phyloP scores from a whole-genome alignment of 2,113 vertebrate species.

The Vombatus ursinus region DNA sequence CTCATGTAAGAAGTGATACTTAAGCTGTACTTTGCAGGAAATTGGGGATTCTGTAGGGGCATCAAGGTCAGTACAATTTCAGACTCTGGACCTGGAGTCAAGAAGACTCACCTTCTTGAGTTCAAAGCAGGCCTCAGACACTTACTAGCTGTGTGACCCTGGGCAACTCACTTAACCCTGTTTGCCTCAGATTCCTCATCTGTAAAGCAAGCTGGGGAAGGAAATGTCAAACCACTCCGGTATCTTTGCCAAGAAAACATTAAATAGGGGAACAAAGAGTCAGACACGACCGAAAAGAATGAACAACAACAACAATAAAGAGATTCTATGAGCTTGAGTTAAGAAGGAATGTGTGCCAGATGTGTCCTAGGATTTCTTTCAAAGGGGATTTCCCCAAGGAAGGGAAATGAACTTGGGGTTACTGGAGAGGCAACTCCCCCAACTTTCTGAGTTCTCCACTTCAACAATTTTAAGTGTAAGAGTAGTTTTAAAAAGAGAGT shows the following conservation, averaged over 20 bases:
- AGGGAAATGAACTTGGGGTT: not conserved
- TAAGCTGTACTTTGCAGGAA: not conserved
- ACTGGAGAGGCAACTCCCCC: not conserved
- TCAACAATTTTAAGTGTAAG: not conserved
- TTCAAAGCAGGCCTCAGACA: not conserved
- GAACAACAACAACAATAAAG: not conserved
- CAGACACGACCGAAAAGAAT: not conserved
- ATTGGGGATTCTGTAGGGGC: not conserved
- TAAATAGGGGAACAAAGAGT: not conserved
- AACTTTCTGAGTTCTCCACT: not conserved
- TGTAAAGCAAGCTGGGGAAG: not conserved
- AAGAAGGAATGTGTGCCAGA: not conserved
- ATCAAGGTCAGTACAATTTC: not conserved
- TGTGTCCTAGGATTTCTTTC: not conserved
- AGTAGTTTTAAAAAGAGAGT: not conserved
- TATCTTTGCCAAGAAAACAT: not conserved
- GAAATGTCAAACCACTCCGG: not conserved
- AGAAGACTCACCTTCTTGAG: not conserved
- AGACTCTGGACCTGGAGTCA: not conserved
- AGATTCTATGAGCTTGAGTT: not conserved
- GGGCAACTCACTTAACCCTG: not conserved
- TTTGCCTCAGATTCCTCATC: not conserved
- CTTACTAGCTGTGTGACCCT: not conserved
- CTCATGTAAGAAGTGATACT: not conserved
- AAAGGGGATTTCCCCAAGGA: not conserved